Base-by-base conservation (phyloP, 2,797 vertebrate genomes). In the Spinus pinus region DNA sequence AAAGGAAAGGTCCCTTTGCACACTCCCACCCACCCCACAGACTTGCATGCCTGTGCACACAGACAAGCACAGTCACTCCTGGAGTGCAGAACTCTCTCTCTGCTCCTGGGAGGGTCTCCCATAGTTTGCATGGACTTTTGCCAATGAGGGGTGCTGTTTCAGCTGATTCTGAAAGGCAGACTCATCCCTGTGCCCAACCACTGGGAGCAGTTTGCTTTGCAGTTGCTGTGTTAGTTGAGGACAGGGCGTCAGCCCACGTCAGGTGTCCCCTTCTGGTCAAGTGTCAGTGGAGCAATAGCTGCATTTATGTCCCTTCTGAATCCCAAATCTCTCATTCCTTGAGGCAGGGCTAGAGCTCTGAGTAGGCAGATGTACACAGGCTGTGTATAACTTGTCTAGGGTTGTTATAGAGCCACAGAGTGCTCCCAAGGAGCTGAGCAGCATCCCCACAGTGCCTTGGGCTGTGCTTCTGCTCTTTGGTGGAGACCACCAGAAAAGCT, bases 1-100 rank as follows among this genome's bases (percentile, higher is more conserved):
- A 33, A 83, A 85, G 83, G 70, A 83, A 80, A 53, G 17, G n/a
- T 85, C 60, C 31, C 53, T 95, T 91, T 57, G 25, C 57, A 19
- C 20, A 3, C 7, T 74, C 42, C 13, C 8, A 31, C n/a, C 35
- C 21, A 25, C 24, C 18, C 12, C 28, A 23, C 9, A 28, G 53
- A 16, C 24, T 20, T 49, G 31, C 8, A 12, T 12, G 3, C 50
- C 37, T 27, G n/a, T 31, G 71, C 42, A 24, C 28, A 25, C 25
- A 81, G 47, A 61, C 10, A 18, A 28, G 18, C 17, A 9, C 67
- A 2, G 6, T 25, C 7, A 3, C 23, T 67, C 14, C 53, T 14
- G 25, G 12, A 22, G 30, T 2, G 5, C 44, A 65, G 56, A 42
- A 10, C 65, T 56, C 89, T 82, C n/a, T 61, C 1, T 74, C 39